phyloP scores from a whole-genome alignment of 2,888 invertebrate species.

The Chrysolina americana region DNA sequence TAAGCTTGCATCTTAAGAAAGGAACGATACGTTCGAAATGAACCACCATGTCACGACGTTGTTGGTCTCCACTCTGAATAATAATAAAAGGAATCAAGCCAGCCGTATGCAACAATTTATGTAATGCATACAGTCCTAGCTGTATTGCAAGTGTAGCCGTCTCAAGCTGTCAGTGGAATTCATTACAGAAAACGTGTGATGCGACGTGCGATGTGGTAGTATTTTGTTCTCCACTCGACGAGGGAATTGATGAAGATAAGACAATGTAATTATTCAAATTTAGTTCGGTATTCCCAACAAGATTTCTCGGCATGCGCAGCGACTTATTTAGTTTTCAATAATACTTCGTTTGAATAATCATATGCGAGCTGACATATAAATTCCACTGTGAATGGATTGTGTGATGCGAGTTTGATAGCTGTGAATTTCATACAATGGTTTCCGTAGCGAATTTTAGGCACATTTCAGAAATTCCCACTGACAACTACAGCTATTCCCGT shows the following conservation, averaged over 20 bases:
- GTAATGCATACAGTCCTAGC: constrained; percentile 44
- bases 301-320: too few species aligned
- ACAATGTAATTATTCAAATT: constrained; percentile 18
- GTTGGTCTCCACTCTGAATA: constrained; percentile 33
- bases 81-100: constrained; percentile 38
- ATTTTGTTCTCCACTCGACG: constrained; percentile 19
- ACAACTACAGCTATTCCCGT: too few species aligned
- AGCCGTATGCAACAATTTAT: constrained; percentile 45
- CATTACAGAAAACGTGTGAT: constrained; percentile 11
- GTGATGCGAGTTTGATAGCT: too few species aligned
- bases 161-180: constrained; percentile 34
- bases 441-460: too few species aligned
- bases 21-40: constrained; percentile 35
- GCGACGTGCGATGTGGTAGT: not conserved
- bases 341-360: too few species aligned
- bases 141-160: constrained; percentile 41
- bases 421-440: too few species aligned
- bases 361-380: too few species aligned
- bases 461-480: too few species aligned
- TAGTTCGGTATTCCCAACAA: constrained; percentile 26
- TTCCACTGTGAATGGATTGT: too few species aligned
- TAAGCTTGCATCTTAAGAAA: not conserved
- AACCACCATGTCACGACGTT: constrained; percentile 42
- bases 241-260: not conserved
- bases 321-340: too few species aligned